A percentile compares a stretch with the other conserved stretches of the same genome.
These are phyloP conservation scores for Pristionchus entomophagus DNA, from an alignment of 2,888 invertebrate genomes.

Conservation along the genomic window DNA sequence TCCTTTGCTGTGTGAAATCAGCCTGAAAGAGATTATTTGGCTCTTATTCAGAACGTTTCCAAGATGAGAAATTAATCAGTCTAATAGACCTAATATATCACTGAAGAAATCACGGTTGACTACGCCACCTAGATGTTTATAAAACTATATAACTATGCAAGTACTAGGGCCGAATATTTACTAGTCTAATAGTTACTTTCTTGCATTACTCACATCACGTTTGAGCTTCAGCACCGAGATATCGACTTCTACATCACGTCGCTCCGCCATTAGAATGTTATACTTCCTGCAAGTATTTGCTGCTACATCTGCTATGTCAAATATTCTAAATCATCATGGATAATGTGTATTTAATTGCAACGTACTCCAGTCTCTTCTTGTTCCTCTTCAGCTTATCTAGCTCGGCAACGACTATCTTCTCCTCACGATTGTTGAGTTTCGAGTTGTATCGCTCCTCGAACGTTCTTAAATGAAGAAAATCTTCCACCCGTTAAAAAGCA, in stretches of 20 bases:
- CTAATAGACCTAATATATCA: not conserved
- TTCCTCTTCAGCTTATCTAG: conserved; percentile 57
- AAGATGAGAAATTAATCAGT: not conserved
- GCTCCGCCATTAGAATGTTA: conserved; percentile 2
- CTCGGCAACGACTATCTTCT: conserved; percentile 60
- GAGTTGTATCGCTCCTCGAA: conserved; percentile 57
- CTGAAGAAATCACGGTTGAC: too few relatives aligned
- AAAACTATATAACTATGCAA: too few relatives aligned
- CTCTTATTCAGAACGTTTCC: not conserved
- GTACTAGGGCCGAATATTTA: too few relatives aligned
- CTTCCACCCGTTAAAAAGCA: too few relatives aligned
- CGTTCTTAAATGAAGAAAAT: not conserved
- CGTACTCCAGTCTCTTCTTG: conserved; percentile 51
- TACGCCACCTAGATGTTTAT: too few relatives aligned
- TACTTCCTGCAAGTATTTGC: conserved; percentile 37
- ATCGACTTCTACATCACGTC: conserved; percentile 19
- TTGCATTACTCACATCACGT: conserved; percentile 42
- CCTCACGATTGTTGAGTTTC: conserved; percentile 57
- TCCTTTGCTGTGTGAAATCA: conserved; percentile 17
- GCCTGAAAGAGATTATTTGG: conserved; percentile 2
- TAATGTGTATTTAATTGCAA: too few relatives aligned
- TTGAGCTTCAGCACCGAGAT: conserved; percentile 35
- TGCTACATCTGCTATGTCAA: too few relatives aligned
- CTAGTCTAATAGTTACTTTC: too few relatives aligned
- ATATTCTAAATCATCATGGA: not conserved